A percentile compares a stretch with the other conserved stretches of the same genome.
These are phyloP conservation scores for Dipodomys stephensi DNA, from an alignment of 2,113 vertebrate genomes.

Conservation along the genomic window DNA sequence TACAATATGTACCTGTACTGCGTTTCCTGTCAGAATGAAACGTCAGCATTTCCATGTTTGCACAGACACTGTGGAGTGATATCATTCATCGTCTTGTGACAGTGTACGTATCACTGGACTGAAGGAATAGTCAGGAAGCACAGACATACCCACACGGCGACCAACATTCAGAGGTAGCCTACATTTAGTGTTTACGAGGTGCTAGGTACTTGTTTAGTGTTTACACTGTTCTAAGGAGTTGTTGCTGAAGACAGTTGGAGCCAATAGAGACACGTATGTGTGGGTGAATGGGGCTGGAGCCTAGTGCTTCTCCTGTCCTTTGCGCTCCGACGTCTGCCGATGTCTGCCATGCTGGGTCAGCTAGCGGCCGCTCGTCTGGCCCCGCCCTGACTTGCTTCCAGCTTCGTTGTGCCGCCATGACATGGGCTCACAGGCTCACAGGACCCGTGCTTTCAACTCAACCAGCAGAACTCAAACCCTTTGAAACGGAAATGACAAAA, in stretches of 20 bases:
- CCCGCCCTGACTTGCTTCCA: background rate
- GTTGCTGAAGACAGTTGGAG: no score
- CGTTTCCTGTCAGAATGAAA: background rate
- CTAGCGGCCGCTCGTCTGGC: no score
- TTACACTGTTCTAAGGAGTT: background rate
- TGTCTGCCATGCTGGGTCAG: background rate
- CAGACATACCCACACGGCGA: background rate
- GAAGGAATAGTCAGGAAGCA: background rate
- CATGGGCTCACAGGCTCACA: slow-evolving; percentile 52
- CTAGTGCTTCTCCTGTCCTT: background rate
- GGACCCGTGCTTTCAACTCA: background rate
- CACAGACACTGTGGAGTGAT: background rate
- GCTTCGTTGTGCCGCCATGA: background rate
- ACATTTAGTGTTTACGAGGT: background rate
- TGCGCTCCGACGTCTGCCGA: no score
- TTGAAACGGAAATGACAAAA: slow-evolving; percentile 59
- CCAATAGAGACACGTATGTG: background rate
- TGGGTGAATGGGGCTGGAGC: background rate
- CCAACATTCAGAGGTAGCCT: background rate
- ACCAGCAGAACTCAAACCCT: slow-evolving; percentile 42
- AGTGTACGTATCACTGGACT: background rate
- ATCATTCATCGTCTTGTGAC: background rate
- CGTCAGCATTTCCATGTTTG: background rate
- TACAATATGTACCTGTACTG: background rate
- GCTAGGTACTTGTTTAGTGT: no score